Evolutionary conservation across 2,888 invertebrate species (phyloP).

Genomic region (Choristoneura rosaceana): DNA sequence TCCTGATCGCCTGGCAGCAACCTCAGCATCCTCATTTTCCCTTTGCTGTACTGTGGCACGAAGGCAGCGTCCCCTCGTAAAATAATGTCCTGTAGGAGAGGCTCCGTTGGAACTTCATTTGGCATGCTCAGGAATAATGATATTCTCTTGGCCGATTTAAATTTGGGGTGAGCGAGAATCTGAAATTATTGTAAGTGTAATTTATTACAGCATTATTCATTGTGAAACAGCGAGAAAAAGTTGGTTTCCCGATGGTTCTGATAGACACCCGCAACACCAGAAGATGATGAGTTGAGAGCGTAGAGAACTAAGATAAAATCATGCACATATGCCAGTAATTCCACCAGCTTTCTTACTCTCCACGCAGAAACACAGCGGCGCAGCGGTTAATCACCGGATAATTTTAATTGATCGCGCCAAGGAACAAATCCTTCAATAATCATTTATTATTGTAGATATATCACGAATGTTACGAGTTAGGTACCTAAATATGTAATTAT

Average conservation of each 20-base stretch:
- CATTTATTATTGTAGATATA: background rate
- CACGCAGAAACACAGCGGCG: background rate
- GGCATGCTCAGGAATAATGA: constrained; percentile 4
- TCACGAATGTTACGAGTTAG: background rate
- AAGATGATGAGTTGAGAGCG: too few relatives aligned
- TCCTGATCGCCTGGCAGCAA: constrained; percentile 89
- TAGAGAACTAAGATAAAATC: too few relatives aligned
- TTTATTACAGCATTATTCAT: too few relatives aligned
- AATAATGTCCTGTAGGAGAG: constrained; percentile 86
- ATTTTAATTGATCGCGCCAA: background rate
- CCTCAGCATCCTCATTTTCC: constrained; percentile 92
- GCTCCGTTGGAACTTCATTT: constrained; percentile 73
- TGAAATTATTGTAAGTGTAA: constrained; percentile 8
- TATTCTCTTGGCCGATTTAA: background rate
- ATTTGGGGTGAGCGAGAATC: constrained; percentile 12
- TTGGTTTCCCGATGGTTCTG: too few relatives aligned
- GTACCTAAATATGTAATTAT: background rate
- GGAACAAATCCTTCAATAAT: background rate
- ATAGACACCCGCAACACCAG: too few relatives aligned
- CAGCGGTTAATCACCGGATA: background rate
- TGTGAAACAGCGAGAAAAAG: too few relatives aligned
- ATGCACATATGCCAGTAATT: too few relatives aligned
- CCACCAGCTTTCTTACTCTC: too few relatives aligned
- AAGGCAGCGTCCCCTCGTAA: constrained; percentile 86
- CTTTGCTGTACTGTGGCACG: constrained; percentile 89